phyloP scores from a whole-genome alignment of 2,888 invertebrate species.

The Cryptocheilus praepositus region DNA sequence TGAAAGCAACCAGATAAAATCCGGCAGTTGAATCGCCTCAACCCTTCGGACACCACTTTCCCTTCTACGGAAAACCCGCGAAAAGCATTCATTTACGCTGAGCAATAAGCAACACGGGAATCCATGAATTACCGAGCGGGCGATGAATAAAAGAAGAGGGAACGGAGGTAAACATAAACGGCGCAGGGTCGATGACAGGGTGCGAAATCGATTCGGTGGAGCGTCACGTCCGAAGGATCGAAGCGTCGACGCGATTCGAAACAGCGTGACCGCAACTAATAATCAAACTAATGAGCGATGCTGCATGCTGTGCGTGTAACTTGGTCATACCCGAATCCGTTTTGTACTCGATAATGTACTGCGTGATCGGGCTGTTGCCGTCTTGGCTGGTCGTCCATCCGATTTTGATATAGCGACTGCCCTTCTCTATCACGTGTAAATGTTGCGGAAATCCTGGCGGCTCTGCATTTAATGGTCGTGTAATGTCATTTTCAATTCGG shows the following conservation, averaged over 20 bases:
- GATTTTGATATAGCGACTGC: slow-evolving; percentile 88
- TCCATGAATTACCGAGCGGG: neutral
- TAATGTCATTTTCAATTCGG: slow-evolving; percentile 10
- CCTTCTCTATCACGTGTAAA: slow-evolving; percentile 88
- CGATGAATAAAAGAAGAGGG: too few species aligned
- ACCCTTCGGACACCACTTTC: too few species aligned
- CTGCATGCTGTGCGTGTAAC: too few species aligned
- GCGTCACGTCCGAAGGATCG: too few species aligned
- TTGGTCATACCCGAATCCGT: slow-evolving; percentile 82
- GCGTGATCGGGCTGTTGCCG: slow-evolving; percentile 91
- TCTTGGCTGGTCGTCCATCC: slow-evolving; percentile 94
- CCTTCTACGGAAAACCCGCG: too few species aligned
- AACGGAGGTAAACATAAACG: neutral
- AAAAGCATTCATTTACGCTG: neutral
- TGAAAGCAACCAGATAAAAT: too few species aligned
- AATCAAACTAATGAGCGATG: too few species aligned
- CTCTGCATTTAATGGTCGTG: slow-evolving; percentile 75
- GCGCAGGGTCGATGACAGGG: too few species aligned
- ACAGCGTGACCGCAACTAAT: neutral
- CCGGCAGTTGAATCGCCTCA: neutral
- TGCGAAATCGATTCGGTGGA: too few species aligned
- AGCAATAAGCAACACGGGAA: neutral
- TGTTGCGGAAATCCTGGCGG: slow-evolving; percentile 93
- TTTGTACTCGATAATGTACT: slow-evolving; percentile 93
- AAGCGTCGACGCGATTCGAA: too few species aligned